Base-by-base conservation (phyloP, 2,113 vertebrate genomes). In the Phocoena phocoena region DNA sequence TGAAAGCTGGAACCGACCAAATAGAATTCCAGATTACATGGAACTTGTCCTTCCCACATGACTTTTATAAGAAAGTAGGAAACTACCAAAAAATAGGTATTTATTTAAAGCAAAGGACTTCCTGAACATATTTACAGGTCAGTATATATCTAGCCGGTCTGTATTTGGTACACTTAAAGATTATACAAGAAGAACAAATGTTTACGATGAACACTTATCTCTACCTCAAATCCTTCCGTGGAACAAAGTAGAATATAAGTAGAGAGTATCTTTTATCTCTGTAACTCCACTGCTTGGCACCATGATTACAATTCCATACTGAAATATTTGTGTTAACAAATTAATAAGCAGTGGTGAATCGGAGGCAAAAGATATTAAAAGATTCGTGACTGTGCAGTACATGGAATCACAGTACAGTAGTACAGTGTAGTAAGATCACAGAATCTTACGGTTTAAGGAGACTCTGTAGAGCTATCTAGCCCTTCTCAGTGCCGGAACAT, bases 21-120 rank as follows among this genome's bases (percentile, higher is more conserved):
- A 82, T 47, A 86, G 60, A 76, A 91, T 87, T 86, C 91, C 83
- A 82, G 63, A 91, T n/a, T 63, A 80, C 53, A 58, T 88, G 70
- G 36, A 83, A 70, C 28, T 73, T 74, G 3, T 71, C 63, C 62
- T 97, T 77, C 62, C 87, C 93, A 95, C 36, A 41, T 5, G 50
- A 70, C 79, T 94, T 90, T 83, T n/a, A n/a, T 60, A 96, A 91
- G 50, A 53, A 96, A 84, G 70, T 38, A 60, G 41, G 33, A 93
- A 91, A 80, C 12, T 38, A 85, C 31, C 15, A 55, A 90, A 93
- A 88, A 36, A 11, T 2, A 77, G 9, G 38, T 33, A 88, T n/a
- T n/a, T 44, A 63, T 60, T 93, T 96, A 88, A 84, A 90, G 53
- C 71, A 67, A 82, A 96, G 92, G 84, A 36, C 63, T 83, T 84